A percentile compares a stretch with the other conserved stretches of the same genome.
Conservation (phyloP, 2,888 invertebrate genomes). For the Stramonita haemastoma region DNA sequence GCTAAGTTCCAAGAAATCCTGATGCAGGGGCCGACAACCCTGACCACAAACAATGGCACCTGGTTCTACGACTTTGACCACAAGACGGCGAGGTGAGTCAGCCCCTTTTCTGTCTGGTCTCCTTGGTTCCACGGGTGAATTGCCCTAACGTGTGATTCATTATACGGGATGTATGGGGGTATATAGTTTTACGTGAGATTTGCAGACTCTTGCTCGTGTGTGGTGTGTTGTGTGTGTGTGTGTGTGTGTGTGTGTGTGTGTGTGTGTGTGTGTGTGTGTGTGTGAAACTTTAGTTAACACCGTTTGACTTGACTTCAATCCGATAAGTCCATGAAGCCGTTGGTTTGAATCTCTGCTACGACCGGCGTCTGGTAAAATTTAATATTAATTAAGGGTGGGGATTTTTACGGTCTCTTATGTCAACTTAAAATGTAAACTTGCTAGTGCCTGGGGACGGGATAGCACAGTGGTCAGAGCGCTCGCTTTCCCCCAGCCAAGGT, state of each 20-base stretch:
- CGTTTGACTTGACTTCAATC: too few relatives aligned
- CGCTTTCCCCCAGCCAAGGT: too few relatives aligned
- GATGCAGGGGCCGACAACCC: background rate
- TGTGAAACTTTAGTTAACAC: background rate
- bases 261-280: background rate
- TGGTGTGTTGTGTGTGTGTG: background rate
- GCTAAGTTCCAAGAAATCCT: background rate
- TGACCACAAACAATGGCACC: background rate
- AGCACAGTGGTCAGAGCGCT: too few relatives aligned
- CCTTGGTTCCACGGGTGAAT: too few relatives aligned
- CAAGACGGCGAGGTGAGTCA: background rate
- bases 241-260: background rate
- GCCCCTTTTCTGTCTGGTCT: too few relatives aligned
- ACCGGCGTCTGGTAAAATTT: too few relatives aligned
- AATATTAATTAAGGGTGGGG: too few relatives aligned
- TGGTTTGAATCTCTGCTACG: too few relatives aligned
- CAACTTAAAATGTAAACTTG: too few relatives aligned
- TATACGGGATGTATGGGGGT: background rate
- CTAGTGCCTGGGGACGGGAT: too few relatives aligned
- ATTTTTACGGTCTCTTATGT: too few relatives aligned
- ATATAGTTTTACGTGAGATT: background rate
- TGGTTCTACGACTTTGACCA: conserved; percentile 13
- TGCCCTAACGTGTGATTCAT: background rate
- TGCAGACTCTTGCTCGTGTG: background rate
- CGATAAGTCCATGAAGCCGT: too few relatives aligned